Base-by-base conservation (phyloP, 2,888 invertebrate genomes). In the Andrena trimmerana region DNA sequence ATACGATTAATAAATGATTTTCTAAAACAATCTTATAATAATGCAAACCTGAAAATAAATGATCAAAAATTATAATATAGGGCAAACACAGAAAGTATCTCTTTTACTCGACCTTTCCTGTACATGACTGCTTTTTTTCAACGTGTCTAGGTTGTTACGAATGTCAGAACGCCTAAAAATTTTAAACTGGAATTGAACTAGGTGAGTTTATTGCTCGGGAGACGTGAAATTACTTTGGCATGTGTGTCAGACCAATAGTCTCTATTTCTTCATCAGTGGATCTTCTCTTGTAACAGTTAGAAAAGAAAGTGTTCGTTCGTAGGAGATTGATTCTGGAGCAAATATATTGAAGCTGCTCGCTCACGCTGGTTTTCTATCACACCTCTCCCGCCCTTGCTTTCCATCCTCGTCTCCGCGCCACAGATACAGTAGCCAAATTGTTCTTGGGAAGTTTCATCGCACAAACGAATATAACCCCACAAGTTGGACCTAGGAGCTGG, bases 241-340 rank as follows among this genome's bases (percentile, higher is more conserved):
- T 72, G 52, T 54, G 48, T 54, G 63, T 31, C 76, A 50, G 20
- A 65, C 72, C 65, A 31, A 68, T 36, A 78, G 48, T 67, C 50
- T 78, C 50, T 57, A 29, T 29, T n/a, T 72, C 60, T 52, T 52
- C 50, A 69, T 62, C 69, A 73, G 66, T 31, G 68, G 59, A 63
- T 36, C 50, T 52, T 59, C 68, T 76, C 73, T 67, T 65, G 31
- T 74, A 69, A 66, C 59, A 67, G 72, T 84, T 68, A 76, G 70
- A 71, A 48, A 80, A 79, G 84, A 71, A 76, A 52, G 72, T 73
- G 79, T 78, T 75, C 76, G 78, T 72, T 73, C 33, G 62, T 70
- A 70, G 67, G 67, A 81, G 78, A 87, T 87, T 87, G 87, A 87
- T 87, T 87, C 85, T 71, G 71, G 74, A 10, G 85, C 67, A 66